phyloP scores from a whole-genome alignment of 1,140 invertebrate species.

The Drosophila nebulosa region DNA sequence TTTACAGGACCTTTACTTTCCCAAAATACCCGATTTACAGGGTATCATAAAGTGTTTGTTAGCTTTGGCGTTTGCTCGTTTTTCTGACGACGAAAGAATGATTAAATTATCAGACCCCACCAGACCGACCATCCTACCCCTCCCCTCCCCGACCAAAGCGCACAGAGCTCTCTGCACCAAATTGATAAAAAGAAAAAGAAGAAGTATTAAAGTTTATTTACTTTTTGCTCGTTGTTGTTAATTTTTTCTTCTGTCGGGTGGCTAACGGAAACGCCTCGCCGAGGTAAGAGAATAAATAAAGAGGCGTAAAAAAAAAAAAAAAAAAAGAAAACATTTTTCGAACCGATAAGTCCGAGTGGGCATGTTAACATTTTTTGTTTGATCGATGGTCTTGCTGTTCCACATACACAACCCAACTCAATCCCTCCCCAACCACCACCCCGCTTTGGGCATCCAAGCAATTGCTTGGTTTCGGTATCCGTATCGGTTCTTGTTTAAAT shows the following conservation, averaged over 20 bases:
- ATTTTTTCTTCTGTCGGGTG: slow-evolving; percentile 19
- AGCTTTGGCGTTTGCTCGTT: slow-evolving; percentile 54
- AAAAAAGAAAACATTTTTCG: slow-evolving; percentile 7
- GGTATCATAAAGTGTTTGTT: slow-evolving; percentile 19
- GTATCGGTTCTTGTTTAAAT: neutral
- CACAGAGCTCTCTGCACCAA: neutral
- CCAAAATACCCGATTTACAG: too few relatives aligned
- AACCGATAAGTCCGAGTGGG: slow-evolving; percentile 58
- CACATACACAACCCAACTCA: slow-evolving; percentile 32
- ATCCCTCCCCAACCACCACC: neutral
- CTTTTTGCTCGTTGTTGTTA: slow-evolving; percentile 51
- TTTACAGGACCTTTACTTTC: too few relatives aligned
- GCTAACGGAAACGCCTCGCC: slow-evolving; percentile 40
- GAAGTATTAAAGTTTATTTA: slow-evolving; percentile 56
- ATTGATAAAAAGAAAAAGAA: slow-evolving; percentile 40
- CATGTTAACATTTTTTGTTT: slow-evolving; percentile 52
- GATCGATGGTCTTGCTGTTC: slow-evolving; percentile 50
- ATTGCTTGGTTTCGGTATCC: neutral
- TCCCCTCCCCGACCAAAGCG: neutral
- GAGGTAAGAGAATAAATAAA: slow-evolving; percentile 60
- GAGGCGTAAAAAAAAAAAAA: slow-evolving; percentile 29
- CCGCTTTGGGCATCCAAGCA: neutral
- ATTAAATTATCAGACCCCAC: slow-evolving; percentile 42
- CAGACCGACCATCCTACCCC: neutral
- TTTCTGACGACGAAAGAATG: slow-evolving; percentile 52